Base-by-base conservation (phyloP, 64 coral and sea anemone species). In the Actinia equina region DNA sequence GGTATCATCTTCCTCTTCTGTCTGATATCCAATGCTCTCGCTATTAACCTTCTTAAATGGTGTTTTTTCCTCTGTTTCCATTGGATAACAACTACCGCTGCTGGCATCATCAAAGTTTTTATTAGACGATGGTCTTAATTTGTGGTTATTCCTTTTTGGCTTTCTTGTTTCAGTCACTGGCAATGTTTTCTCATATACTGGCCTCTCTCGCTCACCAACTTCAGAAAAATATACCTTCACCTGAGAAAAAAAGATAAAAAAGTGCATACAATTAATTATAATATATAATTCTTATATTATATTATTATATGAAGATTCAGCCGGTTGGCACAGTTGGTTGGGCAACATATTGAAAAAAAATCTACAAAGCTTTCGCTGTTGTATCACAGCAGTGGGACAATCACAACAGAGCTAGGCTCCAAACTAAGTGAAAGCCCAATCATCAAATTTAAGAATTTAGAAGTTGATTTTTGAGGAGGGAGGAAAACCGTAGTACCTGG, bases 1-100 rank as follows among this genome's bases (percentile, higher is more conserved):
- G 13, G 86, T 18, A 43, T 91, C 90, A 23, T 91, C 89, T 57
- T 71, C 85, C 20, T 69, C 30, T 49, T 81, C 78, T 6, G 78
- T 81, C 42, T 49, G 2, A 81, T 81, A 22, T 17, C 78, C 78
- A 81, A 9, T 45, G 70, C 37, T 41, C 8, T 74, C 37, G 19
- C n/a, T 74, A 16, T 57, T 57, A 57, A 57, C 55, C 55, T 16
- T 92, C 90, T 10, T 77, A 92, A 82, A 87, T 65, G 19, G 86
- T 23, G 63, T 0, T 57, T 91, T 85, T 8, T 91, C 89, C 17
- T 71, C 85, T 20, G 37, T 18, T 18, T 81, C 44, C 6, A 15
- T 81, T 17, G 17, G 0, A 81, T 52, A 22, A 6, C 78, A 12
- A 52, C 6, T 12, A 0, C 25, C 69, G 41, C 8, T 41, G 11